These are phyloP conservation scores for Ascaphus truei DNA, from an alignment of 2,113 vertebrate genomes.

Conservation along the genomic window DNA sequence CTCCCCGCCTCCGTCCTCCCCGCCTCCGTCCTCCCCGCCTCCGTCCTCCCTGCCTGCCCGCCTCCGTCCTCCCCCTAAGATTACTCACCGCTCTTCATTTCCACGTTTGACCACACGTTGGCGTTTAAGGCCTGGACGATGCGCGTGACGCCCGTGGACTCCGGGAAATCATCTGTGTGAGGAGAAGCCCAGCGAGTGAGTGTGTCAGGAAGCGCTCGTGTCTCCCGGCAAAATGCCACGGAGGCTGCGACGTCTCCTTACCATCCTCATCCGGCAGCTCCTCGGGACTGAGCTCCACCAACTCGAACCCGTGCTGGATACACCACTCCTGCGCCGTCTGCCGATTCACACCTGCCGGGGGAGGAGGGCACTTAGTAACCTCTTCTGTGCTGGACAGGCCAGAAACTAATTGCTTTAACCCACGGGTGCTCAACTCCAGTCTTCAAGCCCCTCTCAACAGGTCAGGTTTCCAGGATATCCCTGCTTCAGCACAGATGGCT, in stretches of 20 bases:
- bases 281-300: constrained; percentile 89
- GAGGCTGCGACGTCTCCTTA: constrained; percentile 46
- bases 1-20: no score
- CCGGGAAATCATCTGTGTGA: constrained; percentile 92
- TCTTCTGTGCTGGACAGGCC: no score
- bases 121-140: constrained; percentile 93
- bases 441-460: no score
- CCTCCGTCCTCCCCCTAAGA: no score
- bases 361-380: no score
- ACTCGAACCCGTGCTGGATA: constrained; percentile 87
- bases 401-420: no score
- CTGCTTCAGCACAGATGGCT: no score
- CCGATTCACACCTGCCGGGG: constrained; percentile 72
- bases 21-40: no score
- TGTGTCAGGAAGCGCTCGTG: background rate
- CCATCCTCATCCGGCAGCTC: constrained; percentile 95
- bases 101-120: constrained; percentile 91
- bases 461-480: no score
- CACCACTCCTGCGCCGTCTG: constrained; percentile 96
- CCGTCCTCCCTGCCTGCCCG: no score
- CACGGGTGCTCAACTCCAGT: no score
- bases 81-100: constrained; percentile 89
- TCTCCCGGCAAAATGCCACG: background rate
- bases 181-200: background rate
- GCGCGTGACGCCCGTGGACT: constrained; percentile 90